Evolutionary conservation across 2,888 invertebrate species (phyloP).

Genomic region (Pediacus dermestoides): DNA sequence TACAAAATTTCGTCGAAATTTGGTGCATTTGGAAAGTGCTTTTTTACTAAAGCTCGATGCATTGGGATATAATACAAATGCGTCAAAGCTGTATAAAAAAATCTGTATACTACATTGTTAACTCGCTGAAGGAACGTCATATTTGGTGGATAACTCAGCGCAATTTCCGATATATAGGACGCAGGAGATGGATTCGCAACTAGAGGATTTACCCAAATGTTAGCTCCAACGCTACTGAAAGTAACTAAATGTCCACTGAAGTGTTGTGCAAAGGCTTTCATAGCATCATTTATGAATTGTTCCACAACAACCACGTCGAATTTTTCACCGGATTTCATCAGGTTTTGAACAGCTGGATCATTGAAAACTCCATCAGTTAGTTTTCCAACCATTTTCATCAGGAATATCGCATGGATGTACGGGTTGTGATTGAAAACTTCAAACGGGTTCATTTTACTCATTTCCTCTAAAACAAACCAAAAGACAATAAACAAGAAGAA

Average conservation of each 20-base stretch:
- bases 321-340: slow-evolving; percentile 39
- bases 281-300: slow-evolving; percentile 50
- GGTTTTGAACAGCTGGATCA: slow-evolving; percentile 23
- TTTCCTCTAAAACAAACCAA: slow-evolving; percentile 1
- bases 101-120: slow-evolving; percentile 48
- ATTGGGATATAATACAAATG: slow-evolving; percentile 18
- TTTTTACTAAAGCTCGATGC: slow-evolving; percentile 21
- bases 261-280: slow-evolving; percentile 42
- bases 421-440: too few species aligned
- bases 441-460: background rate
- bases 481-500: background rate
- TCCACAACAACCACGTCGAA: slow-evolving; percentile 46
- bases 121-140: slow-evolving; percentile 55
- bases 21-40: slow-evolving; percentile 24
- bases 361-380: slow-evolving; percentile 16
- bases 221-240: slow-evolving; percentile 49
- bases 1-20: slow-evolving; percentile 30
- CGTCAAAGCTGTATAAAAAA: slow-evolving; percentile 6
- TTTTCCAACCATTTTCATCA: too few species aligned
- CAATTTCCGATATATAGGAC: slow-evolving; percentile 52
- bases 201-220: slow-evolving; percentile 49
- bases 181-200: slow-evolving; percentile 50
- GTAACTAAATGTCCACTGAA: slow-evolving; percentile 41
- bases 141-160: slow-evolving; percentile 43
- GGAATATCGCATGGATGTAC: background rate